Evolutionary conservation across 2,888 invertebrate genomes (phyloP), one percentile per base, ranked within the genome.

Genomic region (Ligdia adustata): DNA sequence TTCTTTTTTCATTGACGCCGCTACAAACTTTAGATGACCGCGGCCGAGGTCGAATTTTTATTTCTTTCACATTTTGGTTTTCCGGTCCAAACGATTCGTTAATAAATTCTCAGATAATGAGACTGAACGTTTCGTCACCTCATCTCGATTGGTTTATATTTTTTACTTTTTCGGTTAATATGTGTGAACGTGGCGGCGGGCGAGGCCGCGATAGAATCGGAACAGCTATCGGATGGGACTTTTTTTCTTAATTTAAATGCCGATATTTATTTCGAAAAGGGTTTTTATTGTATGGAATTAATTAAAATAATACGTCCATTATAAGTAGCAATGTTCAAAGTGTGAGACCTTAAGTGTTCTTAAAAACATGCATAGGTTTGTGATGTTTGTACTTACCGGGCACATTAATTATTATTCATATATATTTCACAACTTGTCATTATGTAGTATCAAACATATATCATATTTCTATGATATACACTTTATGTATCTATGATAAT

Each of bases 31-130:
- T 77, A 79, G 86, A 84, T 89, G 88, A 88, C 89, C 89, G 88
- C 87, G 83, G 80, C 82, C 79, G 88, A 88, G 88, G 88, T 88
- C 87, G 87, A 84, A 85, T 87, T 88, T 89, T 89, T 89, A 88
- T 89, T 89, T 89, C 84, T 88, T 89, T 88, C 86, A 86, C 88
- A 86, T 89, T 88, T 90, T 64, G 87, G 89, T 90, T 90, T 89
- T 88, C 89, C 89, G 89, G 89, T 89, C 87, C 78, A 77, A 64
- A 60, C 88, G 87, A 88, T 88, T 90, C 89, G 89, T 90, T 90
- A 90, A 90, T 90, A 90, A 90, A 90, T 90, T 90, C 89, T 83
- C 87, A 87, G 89, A 90, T 90, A 89, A 90, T 89, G 89, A 89
- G 88, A 87, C 88, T 88, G 89, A 90, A 87, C 89, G 89, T 89